phyloP scores from a whole-genome alignment of 2,797 vertebrate genomes.

The Phataginus tricuspis region DNA sequence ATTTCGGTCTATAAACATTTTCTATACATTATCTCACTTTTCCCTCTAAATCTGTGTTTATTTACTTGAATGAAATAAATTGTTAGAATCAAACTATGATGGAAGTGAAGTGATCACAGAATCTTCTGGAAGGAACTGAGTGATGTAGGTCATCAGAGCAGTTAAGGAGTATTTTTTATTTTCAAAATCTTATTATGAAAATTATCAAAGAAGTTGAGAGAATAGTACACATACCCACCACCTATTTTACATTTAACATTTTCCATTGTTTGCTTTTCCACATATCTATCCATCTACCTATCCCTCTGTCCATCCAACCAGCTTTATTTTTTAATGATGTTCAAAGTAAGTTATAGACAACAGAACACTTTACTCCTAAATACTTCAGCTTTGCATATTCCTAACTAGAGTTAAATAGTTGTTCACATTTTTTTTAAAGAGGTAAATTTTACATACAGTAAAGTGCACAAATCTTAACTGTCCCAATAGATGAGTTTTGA shows the following conservation, averaged over 20 bases:
- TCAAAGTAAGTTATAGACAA: not conserved
- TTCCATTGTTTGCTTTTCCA: not conserved
- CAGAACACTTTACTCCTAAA: not conserved
- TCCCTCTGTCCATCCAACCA: not conserved
- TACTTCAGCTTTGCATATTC: not conserved
- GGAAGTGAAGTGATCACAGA: not conserved
- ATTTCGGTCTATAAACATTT: not conserved
- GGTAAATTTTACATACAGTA: not conserved
- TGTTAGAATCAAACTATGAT: not conserved
- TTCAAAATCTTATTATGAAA: not conserved
- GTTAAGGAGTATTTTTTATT: not conserved
- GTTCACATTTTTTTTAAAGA: not conserved
- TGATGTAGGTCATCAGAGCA: not conserved
- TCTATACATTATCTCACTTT: not conserved
- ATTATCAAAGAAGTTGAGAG: not conserved
- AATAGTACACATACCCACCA: not conserved
- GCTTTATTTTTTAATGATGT: not conserved
- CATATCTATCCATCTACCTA: not conserved
- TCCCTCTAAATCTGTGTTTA: not conserved
- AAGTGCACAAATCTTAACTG: not conserved
- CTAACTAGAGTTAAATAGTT: conserved; percentile 8
- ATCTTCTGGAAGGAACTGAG: not conserved
- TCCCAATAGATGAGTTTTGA: conserved; percentile 25
- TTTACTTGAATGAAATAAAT: conserved; percentile 1
- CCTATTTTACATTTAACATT: not conserved